phyloP scores from a whole-genome alignment of 2,888 invertebrate species.

The Troides helena region DNA sequence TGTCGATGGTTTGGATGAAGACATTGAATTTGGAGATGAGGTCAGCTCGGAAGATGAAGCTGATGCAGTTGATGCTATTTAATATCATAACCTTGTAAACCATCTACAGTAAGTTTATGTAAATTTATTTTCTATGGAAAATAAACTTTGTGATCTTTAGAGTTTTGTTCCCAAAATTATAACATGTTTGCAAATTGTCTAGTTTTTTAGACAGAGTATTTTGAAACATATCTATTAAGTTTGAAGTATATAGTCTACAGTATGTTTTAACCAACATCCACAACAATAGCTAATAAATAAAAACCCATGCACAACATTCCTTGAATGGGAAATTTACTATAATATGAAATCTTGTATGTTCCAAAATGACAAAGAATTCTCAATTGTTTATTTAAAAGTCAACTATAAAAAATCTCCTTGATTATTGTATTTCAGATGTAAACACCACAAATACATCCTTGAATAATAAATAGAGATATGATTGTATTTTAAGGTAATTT shows the following conservation, averaged over 20 bases:
- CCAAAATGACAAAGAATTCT: not conserved
- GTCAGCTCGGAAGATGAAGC: constrained; percentile 95
- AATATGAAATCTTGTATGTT: not conserved
- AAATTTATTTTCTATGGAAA: constrained; percentile 70
- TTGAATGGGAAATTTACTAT: constrained; percentile 37
- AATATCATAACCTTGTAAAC: constrained; percentile 50
- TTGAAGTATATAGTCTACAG: constrained; percentile 22
- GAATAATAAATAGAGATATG: constrained; percentile 1
- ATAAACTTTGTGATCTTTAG: constrained; percentile 64
- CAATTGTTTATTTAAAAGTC: not conserved
- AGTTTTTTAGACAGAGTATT: constrained; percentile 45
- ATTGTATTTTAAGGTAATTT: not conserved
- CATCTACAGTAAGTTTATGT: constrained; percentile 74
- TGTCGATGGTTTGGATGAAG: constrained; percentile 96
- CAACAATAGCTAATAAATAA: not conserved
- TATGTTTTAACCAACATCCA: constrained; percentile 6
- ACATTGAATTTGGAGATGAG: constrained; percentile 98
- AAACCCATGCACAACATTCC: constrained; percentile 66
- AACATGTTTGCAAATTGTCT: constrained; percentile 46
- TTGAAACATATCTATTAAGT: constrained; percentile 46
- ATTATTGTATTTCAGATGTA: not conserved
- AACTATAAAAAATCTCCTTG: not conserved
- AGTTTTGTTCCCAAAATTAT: constrained; percentile 59
- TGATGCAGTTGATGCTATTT: constrained; percentile 85
- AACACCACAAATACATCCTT: not conserved